A percentile compares a stretch with the other conserved stretches of the same genome.
These are phyloP conservation scores for Poeciliopsis turrubarensis DNA, from an alignment of 2,113 vertebrate genomes.

Conservation along the genomic window DNA sequence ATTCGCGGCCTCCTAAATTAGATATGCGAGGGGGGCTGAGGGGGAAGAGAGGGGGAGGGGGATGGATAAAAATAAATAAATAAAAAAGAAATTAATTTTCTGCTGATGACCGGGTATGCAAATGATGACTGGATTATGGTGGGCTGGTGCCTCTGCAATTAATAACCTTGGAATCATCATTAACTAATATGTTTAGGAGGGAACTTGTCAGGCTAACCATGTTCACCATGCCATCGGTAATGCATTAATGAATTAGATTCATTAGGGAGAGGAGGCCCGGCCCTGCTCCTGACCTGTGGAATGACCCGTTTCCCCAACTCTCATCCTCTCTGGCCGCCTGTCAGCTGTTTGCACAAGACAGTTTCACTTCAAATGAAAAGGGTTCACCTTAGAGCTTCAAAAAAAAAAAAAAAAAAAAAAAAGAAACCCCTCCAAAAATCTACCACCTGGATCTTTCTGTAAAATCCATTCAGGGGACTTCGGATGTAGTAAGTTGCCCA, in stretches of 20 bases:
- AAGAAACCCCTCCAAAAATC: neutral
- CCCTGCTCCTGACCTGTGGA: constrained; percentile 66
- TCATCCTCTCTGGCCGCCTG: constrained; percentile 21
- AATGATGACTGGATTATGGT: constrained; percentile 82
- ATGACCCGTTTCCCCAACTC: constrained; percentile 12
- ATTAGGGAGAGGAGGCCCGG: constrained; percentile 62
- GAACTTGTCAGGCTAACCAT: constrained; percentile 80
- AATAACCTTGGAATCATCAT: constrained; percentile 81
- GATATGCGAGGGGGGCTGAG: constrained; percentile 71
- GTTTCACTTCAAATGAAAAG: constrained; percentile 6
- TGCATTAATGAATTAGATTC: constrained; percentile 78
- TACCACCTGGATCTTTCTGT: neutral
- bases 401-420: neutral
- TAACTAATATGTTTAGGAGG: constrained; percentile 82
- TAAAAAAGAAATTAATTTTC: constrained; percentile 78
- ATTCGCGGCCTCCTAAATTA: constrained; percentile 73
- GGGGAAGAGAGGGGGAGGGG: too few species aligned
- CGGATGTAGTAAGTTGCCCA: too few species aligned
- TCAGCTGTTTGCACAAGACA: constrained; percentile 20
- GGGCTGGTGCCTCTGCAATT: constrained; percentile 77
- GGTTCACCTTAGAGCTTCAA: neutral
- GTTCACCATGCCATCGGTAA: constrained; percentile 77
- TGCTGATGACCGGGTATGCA: constrained; percentile 82
- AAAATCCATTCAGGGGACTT: too few species aligned
- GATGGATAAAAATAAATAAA: constrained; percentile 35